Conservation (phyloP, 2,888 invertebrate genomes). For the Microchrysa polita region DNA sequence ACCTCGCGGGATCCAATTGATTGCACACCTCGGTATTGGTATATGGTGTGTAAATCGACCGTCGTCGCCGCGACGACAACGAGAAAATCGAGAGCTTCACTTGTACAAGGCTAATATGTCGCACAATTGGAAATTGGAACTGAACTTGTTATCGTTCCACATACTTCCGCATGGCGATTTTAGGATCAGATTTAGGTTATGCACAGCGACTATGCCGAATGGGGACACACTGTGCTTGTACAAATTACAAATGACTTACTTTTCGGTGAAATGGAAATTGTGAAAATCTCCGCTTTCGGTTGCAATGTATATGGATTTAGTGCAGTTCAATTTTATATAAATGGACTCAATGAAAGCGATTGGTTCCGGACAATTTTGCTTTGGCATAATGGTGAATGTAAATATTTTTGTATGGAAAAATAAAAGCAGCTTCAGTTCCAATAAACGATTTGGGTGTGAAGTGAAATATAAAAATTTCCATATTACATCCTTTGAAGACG, state of each 20-base stretch:
- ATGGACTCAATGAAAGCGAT: too few species aligned
- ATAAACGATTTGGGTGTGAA: too few species aligned
- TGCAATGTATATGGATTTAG: too few species aligned
- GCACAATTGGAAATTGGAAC: constrained; percentile 17
- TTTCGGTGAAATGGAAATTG: constrained; percentile 5
- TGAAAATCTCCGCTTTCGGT: too few species aligned
- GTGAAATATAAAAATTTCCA: too few species aligned
- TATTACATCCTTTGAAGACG: too few species aligned
- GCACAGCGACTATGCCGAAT: neutral
- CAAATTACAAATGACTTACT: neutral
- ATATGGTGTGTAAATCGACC: neutral
- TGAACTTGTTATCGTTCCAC: constrained; percentile 3
- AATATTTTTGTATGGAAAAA: too few species aligned
- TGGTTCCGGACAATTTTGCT: too few species aligned
- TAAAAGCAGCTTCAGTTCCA: too few species aligned
- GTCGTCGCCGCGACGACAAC: too few species aligned
- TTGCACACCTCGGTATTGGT: neutral
- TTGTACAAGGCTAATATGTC: neutral
- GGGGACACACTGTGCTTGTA: neutral
- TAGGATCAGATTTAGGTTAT: constrained; percentile 26
- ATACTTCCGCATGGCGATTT: constrained; percentile 20
- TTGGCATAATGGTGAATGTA: too few species aligned
- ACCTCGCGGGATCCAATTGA: constrained; percentile 1
- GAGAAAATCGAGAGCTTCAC: constrained; percentile 26
- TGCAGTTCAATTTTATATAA: too few species aligned